phyloP scores from a whole-genome alignment of 2,888 invertebrate species.

The Lithophane socia region DNA sequence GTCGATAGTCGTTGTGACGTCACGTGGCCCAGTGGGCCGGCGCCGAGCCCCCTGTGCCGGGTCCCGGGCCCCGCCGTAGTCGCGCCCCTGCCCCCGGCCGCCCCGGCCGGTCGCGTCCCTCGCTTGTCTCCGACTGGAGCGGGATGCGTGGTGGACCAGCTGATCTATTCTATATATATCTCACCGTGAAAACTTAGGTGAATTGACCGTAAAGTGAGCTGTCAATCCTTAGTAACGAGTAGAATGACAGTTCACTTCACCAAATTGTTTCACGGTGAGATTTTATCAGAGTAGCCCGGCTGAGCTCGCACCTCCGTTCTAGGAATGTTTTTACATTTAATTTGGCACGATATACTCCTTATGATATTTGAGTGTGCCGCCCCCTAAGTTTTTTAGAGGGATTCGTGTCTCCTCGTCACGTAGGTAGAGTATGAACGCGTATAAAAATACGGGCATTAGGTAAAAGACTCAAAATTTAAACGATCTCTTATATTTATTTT shows the following conservation, averaged over 20 bases:
- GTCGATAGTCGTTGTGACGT: conserved; percentile 29
- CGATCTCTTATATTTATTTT: conserved; percentile 79
- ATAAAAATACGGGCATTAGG: conserved; percentile 70
- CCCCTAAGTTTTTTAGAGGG: conserved; percentile 39
- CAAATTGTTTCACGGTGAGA: not conserved
- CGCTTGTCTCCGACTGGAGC: not conserved
- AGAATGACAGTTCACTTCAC: not conserved
- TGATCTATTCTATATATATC: not conserved
- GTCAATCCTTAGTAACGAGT: too few species aligned
- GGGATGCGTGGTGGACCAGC: not conserved
- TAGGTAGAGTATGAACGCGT: conserved; percentile 53
- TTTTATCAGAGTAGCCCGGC: not conserved
- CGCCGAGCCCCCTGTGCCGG: conserved; percentile 9
- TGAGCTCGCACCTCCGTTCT: conserved; percentile 21
- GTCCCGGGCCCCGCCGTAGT: not conserved
- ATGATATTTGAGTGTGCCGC: conserved; percentile 53
- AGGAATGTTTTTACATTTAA: conserved; percentile 30
- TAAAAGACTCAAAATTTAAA: conserved; percentile 73
- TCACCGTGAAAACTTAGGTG: not conserved
- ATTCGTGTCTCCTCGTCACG: conserved; percentile 47
- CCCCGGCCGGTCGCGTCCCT: not conserved
- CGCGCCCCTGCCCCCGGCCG: not conserved
- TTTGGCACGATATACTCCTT: conserved; percentile 56
- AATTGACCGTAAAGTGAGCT: not conserved
- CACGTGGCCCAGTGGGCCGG: conserved; percentile 27